phyloP scores from a whole-genome alignment of 2,113 vertebrate genomes.

The Barbus barbus region DNA sequence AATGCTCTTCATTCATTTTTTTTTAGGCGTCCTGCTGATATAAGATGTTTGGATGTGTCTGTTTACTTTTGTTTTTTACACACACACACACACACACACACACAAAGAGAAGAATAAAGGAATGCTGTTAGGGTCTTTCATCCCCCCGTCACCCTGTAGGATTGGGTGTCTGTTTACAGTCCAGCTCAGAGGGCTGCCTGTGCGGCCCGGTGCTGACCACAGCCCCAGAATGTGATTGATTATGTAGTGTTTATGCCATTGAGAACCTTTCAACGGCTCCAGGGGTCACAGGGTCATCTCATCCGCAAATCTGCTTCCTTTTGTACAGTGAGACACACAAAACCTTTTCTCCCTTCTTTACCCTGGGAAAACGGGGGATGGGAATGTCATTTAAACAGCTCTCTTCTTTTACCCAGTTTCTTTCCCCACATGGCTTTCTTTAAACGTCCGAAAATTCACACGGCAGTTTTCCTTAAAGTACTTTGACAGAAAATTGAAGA shows the following conservation, averaged over 20 bases:
- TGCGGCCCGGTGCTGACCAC: constrained; percentile 76
- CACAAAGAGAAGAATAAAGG: constrained; percentile 22
- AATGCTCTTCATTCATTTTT: neutral
- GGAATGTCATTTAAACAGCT: constrained; percentile 81
- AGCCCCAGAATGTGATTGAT: constrained; percentile 96
- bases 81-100: neutral
- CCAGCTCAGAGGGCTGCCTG: constrained; percentile 76
- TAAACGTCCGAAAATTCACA: constrained; percentile 75
- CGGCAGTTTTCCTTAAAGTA: neutral
- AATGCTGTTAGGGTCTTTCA: constrained; percentile 5
- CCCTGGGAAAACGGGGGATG: constrained; percentile 88
- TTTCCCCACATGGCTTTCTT: constrained; percentile 60
- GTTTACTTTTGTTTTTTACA: neutral
- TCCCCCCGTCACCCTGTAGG: constrained; percentile 33
- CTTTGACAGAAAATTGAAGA: neutral
- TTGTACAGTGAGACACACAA: constrained; percentile 95
- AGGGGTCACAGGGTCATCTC: constrained; percentile 91
- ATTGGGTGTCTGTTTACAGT: constrained; percentile 92
- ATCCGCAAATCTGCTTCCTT: constrained; percentile 94
- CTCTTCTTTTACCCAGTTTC: neutral
- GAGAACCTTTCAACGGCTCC: constrained; percentile 88
- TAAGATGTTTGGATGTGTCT: constrained; percentile 10
- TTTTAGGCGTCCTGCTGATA: neutral
- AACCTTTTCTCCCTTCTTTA: constrained; percentile 75
- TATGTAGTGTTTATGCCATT: constrained; percentile 93